Percentiles rank a stretch among this genome's conserved stretches.
These are phyloP conservation scores for Sphyrna mokarran DNA, from an alignment of 2,113 vertebrate species.

Conservation along the genomic window DNA sequence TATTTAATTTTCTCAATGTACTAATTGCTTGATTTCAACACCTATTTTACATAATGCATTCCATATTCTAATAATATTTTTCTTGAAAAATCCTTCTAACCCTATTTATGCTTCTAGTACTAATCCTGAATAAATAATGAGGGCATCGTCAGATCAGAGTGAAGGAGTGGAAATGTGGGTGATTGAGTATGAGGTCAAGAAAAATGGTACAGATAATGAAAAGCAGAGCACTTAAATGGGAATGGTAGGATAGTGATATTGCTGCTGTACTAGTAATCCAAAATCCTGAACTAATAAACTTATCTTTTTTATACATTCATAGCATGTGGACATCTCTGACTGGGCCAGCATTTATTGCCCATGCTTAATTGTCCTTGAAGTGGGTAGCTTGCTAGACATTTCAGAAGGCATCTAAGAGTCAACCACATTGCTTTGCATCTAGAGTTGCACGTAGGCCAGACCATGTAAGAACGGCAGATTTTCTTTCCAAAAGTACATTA, in stretches of 20 bases:
- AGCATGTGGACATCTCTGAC: too few species aligned
- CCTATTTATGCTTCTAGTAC: neutral
- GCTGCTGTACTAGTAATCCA: neutral
- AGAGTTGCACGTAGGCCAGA: too few species aligned
- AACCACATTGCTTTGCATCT: too few species aligned
- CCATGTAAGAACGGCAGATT: too few species aligned
- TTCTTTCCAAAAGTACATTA: too few species aligned
- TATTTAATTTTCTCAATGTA: neutral
- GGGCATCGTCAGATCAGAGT: neutral
- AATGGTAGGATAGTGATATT: neutral
- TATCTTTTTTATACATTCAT: neutral
- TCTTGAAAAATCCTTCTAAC: neutral
- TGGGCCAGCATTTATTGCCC: too few species aligned
- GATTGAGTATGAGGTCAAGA: neutral
- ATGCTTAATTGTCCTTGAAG: too few species aligned
- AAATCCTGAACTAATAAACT: neutral
- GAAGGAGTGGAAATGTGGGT: neutral
- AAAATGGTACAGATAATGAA: neutral
- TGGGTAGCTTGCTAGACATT: too few species aligned
- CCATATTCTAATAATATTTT: neutral
- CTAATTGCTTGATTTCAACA: neutral
- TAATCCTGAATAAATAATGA: neutral
- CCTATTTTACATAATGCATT: neutral
- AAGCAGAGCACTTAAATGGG: neutral
- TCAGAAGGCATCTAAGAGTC: too few species aligned